Base-by-base conservation (phyloP, 1,140 invertebrate genomes). In the Pogonomyrmex californicus region DNA sequence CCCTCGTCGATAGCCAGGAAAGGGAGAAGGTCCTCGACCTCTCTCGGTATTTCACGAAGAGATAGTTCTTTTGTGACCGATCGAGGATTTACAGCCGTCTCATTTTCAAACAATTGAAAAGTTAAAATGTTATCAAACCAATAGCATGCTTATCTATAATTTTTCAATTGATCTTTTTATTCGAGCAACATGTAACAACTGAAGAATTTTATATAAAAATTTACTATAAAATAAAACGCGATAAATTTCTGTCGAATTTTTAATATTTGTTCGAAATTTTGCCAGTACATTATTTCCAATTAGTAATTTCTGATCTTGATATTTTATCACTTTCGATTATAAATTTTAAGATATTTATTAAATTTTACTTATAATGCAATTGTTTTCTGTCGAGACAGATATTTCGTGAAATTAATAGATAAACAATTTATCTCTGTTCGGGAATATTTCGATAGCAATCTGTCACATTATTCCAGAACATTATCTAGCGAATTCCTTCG, bases 401-500 rank as follows among this genome's bases (percentile, higher is more conserved):
- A 49, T 62, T 47, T 70, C 30, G 7, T n/a, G 41, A 83, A 73
- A 60, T 33, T 75, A 83, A 81, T 81, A 83, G 68, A 83, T 83
- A 83, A 83, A 83, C 54, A 83, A 83, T 75, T 75, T 60, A 83
- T 75, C 68, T 82, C 51, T 58, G 66, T n/a, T 70, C 6, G 17
- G 7, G 12, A 51, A 41, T 75, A 58, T 62, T 73, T 83, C 41
- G 68, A 3, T 58, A 75, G 68, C 54, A 60, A 83, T 83, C 68
- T 83, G 79, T 83, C 79, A 83, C 79, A 56, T 73, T 83, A 68
- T 83, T 83, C 41, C 56, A 81, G 68, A 83, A 73, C 68, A 83
- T 83, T 83, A 83, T 62, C 54, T 41, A 44, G 54, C 68, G 47
- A 83, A 83, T 83, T 83, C 68, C 79, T 83, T 73, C 68, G 79